Base-by-base conservation (phyloP, 2,113 vertebrate genomes). In the Nematolebias whitei region DNA sequence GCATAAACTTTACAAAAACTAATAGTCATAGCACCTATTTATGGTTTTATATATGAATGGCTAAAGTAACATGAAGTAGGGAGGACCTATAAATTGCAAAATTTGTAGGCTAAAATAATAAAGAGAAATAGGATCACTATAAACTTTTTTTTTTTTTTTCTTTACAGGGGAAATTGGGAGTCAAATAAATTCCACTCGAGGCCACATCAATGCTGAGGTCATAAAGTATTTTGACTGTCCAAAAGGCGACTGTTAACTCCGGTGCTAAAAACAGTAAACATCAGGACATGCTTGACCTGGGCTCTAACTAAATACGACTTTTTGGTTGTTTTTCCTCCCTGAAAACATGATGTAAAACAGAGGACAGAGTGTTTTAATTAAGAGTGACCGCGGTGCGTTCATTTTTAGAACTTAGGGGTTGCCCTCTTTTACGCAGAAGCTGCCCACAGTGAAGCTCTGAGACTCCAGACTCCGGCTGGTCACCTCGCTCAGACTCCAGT, bases 361-460 rank as follows among this genome's bases (percentile, higher is more conserved):
- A 83, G 56, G 69, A 76, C 66, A 73, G 40, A 88, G 87, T 92
- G 90, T 92, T 90, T 87, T 82, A 89, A 89, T 87, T 89, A 87
- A 76, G 73, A 74, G 73, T 51, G 45, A 75, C 73, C 79, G 69
- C 68, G 69, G 64, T 59, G 70, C 68, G 47, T 57, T 50, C 72
- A 53, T 65, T 78, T 82, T 67, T 74, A 79, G 74, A 79, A 5
- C 32, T 35, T 35, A 41, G 70, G 65, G 63, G 78, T 78, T 58
- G 65, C 78, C 62, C 68, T 66, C 65, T 48, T 79, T 83, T 81
- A 83, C 75, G 79, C 84, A 83, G 5, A 65, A 38, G 48, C 70
- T 71, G 61, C 44, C 75, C 78, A 60, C 78, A 76, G 44, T 44
- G 74, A 61, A 64, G 26, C 74, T 72, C 63, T 66, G 69, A 49